Conservation (phyloP, 2,797 vertebrate genomes). For the Pseudochaenichthys georgianus region DNA sequence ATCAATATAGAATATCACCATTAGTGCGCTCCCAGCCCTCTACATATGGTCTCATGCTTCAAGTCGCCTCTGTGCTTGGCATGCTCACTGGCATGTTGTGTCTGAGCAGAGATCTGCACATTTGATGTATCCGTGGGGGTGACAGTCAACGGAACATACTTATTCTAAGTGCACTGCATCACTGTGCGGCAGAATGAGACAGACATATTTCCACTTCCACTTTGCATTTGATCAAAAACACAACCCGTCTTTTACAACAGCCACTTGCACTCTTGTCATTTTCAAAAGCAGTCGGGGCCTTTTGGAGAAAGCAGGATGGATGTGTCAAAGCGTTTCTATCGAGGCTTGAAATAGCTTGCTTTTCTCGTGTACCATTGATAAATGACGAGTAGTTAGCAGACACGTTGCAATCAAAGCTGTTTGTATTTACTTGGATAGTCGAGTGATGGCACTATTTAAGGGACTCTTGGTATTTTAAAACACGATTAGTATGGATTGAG, state of each 20-base stretch:
- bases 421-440: not conserved
- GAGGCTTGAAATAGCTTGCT: not conserved
- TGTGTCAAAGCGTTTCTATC: slow-evolving; percentile 7
- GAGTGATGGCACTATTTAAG: slow-evolving; percentile 3
- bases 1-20: not conserved
- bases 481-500: not conserved
- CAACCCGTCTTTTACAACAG: slow-evolving; percentile 24
- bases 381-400: not conserved
- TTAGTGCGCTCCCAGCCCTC: not conserved
- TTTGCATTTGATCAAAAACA: slow-evolving; percentile 54
- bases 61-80: slow-evolving; percentile 1
- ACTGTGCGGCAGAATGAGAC: slow-evolving; percentile 46
- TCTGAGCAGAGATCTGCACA: slow-evolving; percentile 39
- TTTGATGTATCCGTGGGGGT: slow-evolving; percentile 47
- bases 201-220: slow-evolving; percentile 44
- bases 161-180: slow-evolving; percentile 69
- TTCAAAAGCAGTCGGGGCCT: slow-evolving; percentile 10
- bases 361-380: not conserved
- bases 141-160: slow-evolving; percentile 58
- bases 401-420: not conserved
- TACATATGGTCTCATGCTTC: not conserved
- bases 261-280: slow-evolving; percentile 24
- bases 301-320: slow-evolving; percentile 3
- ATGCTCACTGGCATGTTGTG: slow-evolving; percentile 11
- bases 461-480: slow-evolving; percentile 13